phyloP scores from a whole-genome alignment of 2,113 vertebrate genomes.

The Stigmatopora argus region DNA sequence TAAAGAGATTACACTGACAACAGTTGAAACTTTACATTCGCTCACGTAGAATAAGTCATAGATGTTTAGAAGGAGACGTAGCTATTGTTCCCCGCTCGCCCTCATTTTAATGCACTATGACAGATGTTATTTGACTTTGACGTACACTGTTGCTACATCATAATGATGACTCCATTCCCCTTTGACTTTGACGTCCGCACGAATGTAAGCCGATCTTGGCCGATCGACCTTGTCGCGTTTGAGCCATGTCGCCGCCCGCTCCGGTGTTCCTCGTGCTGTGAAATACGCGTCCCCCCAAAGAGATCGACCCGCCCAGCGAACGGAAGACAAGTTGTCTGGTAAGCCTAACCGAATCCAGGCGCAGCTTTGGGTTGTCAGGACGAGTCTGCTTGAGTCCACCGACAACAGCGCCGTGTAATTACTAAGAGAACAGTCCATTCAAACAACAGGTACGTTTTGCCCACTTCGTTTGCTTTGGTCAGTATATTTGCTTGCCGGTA shows the following conservation, averaged over 20 bases:
- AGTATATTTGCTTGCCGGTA: background rate
- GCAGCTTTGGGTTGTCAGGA: conserved; percentile 55
- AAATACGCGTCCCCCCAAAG: conserved; percentile 38
- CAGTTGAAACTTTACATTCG: background rate
- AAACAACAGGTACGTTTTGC: conserved; percentile 51
- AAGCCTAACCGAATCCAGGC: conserved; percentile 48
- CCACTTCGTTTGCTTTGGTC: background rate
- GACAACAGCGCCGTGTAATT: conserved; percentile 50
- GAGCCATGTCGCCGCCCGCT: background rate
- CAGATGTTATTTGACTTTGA: background rate
- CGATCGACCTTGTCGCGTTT: background rate
- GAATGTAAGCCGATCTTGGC: background rate
- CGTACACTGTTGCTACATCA: conserved; percentile 2
- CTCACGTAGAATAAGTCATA: background rate
- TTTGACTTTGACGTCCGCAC: background rate
- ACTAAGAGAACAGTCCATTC: conserved; percentile 21
- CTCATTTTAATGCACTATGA: conserved; percentile 11
- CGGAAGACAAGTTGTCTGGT: conserved; percentile 53
- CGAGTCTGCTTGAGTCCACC: conserved; percentile 46
- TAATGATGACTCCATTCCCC: conserved; percentile 25
- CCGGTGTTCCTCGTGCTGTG: conserved; percentile 6
- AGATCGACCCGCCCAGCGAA: conserved; percentile 64
- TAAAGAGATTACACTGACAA: too few relatives aligned
- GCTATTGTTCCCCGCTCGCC: background rate
- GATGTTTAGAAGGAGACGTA: background rate